Base-by-base conservation (phyloP, 2,113 vertebrate genomes). In the Lutjanus erythropterus region DNA sequence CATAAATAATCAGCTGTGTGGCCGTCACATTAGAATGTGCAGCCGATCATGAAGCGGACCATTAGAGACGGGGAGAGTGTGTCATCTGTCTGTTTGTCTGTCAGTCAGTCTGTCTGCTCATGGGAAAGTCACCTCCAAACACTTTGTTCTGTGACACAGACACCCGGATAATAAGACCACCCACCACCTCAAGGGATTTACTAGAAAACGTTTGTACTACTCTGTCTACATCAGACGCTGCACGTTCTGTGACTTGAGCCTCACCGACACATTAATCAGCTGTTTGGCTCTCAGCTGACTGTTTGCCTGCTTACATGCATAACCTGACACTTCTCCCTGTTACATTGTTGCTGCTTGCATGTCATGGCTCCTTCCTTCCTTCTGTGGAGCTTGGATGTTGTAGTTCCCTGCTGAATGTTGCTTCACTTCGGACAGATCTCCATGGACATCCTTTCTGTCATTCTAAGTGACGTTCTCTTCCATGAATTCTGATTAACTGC, bases 1-100 rank as follows among this genome's bases (percentile, higher is more conserved):
- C 42, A 56, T 78, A 88, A 90, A 90, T 87, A 86, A 88, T 78
- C 74, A 61, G 62, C 52, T 31, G 69, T 79, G 86, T 78, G 73
- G 37, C 70, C 86, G 85, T 88, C 79, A 79, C 83, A 88, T 88
- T 58, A 67, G 52, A 89, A 80, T 86, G 64, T 42, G 85, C 27
- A 68, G 69, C 37, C 67, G 58, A 77, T 84, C 23, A 46, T 72
- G 53, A 88, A 78, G 25, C 69, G 3, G 14, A 39, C 71, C 71
- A 75, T 90, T 87, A 18, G 47, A 81, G 80, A 21, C 12, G 3
- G 9, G 1, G 31, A 53, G 25, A 61, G 31, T n/a, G 52, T 46
- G 59, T 46, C 35, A 52, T 60, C 71, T 59, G 60, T 80, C 68
- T 85, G 71, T 76, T 60, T 31, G 71, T 72, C 62, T 35, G 73